These are phyloP conservation scores for Crematogaster levior DNA, from an alignment of 2,888 invertebrate genomes.

Conservation along the genomic window DNA sequence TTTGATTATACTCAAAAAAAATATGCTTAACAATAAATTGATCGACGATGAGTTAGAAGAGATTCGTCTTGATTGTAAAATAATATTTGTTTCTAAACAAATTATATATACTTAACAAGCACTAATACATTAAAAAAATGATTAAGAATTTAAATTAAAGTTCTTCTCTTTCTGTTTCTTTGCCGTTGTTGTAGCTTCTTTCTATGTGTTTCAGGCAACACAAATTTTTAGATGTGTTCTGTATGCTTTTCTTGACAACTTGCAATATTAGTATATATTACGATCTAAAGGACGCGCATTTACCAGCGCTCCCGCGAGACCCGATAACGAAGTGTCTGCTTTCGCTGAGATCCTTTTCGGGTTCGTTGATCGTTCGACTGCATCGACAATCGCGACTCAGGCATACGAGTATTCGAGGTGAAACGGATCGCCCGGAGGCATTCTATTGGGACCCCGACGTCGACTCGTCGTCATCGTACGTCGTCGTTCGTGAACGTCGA, in stretches of 20 bases:
- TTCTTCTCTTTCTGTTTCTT: background rate
- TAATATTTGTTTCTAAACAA: background rate
- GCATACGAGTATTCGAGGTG: constrained; percentile 36
- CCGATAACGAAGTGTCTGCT: constrained; percentile 57
- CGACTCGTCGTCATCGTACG: constrained; percentile 24
- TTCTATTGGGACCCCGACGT: constrained; percentile 33
- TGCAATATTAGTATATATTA: background rate
- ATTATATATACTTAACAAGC: background rate
- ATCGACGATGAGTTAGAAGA: background rate
- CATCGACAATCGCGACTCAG: constrained; percentile 58
- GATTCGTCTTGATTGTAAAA: background rate
- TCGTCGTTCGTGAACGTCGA: constrained; percentile 60
- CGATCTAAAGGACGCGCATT: background rate
- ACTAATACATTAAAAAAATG: background rate
- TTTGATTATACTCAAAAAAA: background rate
- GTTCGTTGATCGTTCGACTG: constrained; percentile 57
- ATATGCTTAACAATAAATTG: constrained; percentile 11
- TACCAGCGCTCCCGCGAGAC: constrained; percentile 29
- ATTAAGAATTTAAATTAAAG: background rate
- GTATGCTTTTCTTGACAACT: background rate
- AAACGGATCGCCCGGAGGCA: constrained; percentile 63
- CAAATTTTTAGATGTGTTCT: background rate
- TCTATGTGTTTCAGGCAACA: background rate
- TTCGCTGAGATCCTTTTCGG: constrained; percentile 18
- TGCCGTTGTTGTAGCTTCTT: background rate